Evolutionary conservation across 2,113 vertebrate genomes (phyloP), one percentile per base, ranked within the genome.

Genomic region (Canis aureus): DNA sequence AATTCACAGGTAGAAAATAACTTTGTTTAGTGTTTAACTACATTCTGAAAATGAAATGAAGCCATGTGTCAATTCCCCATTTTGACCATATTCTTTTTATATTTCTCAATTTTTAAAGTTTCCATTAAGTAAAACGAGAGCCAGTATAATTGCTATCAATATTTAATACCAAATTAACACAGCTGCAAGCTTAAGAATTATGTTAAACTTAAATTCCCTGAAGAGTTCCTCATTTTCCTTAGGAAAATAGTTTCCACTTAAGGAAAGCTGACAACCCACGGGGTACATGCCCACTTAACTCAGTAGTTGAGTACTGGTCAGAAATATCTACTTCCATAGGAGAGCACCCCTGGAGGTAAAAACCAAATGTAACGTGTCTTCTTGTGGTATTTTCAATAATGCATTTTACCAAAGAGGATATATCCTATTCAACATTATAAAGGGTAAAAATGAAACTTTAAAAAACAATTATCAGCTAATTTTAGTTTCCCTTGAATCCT

Each of bases 11-110:
- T 20, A 29, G 32, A 80, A 49, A 67, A 91, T 29, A 57, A 35
- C 57, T 86, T 29, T 13, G 6, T 59, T 66, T 83, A 59, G 53
- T n/a, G 17, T 43, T 43, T 64, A 87, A 78, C 69, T 49, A 51
- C 22, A 76, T 51, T 67, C 73, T 83, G 67, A 67, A 93, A 78
- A 96, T 89, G 23, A 89, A 23, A 29, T 94, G 7, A 96, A 74
- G 49, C 27, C 17, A 73, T 4, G 8, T 57, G 38, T 59, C n/a
- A 91, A 51, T 69, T 55, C 13, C 17, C 29, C 25, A 73, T 38
- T 91, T 79, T 59, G 11, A 79, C 38, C 51, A 13, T 27, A 84
- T 69, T 78, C 57, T 79, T 32, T 64, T 89, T 67, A 49, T 49
- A 27, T 57, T 57, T 57, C n/a, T 73, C 64, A 66, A 89, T 49